A percentile compares a stretch with the other conserved stretches of the same genome.
Evolutionary conservation across 2,113 vertebrate genomes (phyloP).

Genomic region (Embiotoca jacksoni): DNA sequence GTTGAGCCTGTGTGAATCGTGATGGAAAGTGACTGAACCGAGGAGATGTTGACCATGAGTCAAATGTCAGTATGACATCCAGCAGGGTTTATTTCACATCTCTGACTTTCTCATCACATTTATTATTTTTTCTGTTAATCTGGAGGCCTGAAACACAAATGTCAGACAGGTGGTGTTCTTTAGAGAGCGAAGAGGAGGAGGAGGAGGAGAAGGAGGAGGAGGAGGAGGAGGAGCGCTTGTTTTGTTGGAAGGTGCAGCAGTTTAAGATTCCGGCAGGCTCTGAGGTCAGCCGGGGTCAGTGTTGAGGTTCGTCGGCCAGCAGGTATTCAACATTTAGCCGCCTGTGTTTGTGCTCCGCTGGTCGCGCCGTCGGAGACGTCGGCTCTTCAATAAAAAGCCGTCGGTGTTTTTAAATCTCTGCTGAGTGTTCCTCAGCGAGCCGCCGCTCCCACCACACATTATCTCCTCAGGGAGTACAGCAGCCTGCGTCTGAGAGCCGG

Average conservation of each 20-base stretch:
- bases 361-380: conserved; percentile 29
- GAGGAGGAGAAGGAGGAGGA: too few species aligned
- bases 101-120: too few species aligned
- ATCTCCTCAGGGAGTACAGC: conserved; percentile 65
- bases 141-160: conserved; percentile 1
- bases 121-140: not conserved
- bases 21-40: conserved; percentile 36
- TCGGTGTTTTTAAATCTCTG: conserved; percentile 5
- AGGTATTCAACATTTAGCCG: conserved; percentile 59
- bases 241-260: not conserved
- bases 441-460: conserved; percentile 47
- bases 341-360: conserved; percentile 53
- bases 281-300: conserved; percentile 38
- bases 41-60: conserved; percentile 37
- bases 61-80: conserved; percentile 5
- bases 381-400: conserved; percentile 53
- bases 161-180: not conserved
- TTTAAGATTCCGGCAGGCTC: conserved; percentile 40
- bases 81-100: too few species aligned
- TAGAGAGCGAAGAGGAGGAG: not conserved
- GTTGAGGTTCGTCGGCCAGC: conserved; percentile 53
- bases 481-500: conserved; percentile 26
- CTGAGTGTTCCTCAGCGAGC: conserved; percentile 10
- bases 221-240: not conserved
- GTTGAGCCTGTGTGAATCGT: conserved; percentile 4